phyloP scores from a whole-genome alignment of 2,797 vertebrate species.

The Hapalemur alaotrensis region DNA sequence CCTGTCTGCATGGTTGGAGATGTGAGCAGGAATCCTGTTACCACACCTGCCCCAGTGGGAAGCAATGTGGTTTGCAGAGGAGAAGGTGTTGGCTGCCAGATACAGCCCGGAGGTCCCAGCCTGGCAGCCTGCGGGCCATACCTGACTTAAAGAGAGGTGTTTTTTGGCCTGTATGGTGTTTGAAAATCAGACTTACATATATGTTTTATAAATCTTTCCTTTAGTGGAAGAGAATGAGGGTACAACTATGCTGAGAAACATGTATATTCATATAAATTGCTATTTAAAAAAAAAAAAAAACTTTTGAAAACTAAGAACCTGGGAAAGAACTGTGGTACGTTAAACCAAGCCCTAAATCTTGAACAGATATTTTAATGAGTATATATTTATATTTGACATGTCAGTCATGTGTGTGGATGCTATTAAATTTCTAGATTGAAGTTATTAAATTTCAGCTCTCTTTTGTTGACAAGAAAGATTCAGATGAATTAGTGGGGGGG shows the following conservation, averaged over 20 bases:
- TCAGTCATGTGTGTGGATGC: neutral
- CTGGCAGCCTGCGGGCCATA: neutral
- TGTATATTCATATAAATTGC: neutral
- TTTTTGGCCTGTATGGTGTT: neutral
- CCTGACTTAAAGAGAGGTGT: neutral
- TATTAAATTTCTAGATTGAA: slow-evolving; percentile 36
- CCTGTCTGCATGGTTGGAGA: neutral
- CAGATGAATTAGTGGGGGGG: neutral
- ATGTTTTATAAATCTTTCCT: slow-evolving; percentile 39
- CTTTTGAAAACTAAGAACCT: neutral
- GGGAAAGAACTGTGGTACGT: neutral
- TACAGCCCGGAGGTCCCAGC: neutral
- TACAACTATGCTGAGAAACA: neutral
- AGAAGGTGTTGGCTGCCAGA: neutral
- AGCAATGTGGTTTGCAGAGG: neutral
- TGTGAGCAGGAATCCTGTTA: neutral
- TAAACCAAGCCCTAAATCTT: slow-evolving; percentile 18
- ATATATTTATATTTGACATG: neutral
- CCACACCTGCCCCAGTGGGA: neutral
- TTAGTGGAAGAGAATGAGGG: neutral
- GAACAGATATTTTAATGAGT: neutral
- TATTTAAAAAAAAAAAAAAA: neutral
- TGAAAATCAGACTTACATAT: neutral
- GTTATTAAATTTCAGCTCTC: slow-evolving; percentile 26
- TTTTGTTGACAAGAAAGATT: neutral